Conservation (phyloP, 2,113 vertebrate genomes). For the Channa argus region DNA sequence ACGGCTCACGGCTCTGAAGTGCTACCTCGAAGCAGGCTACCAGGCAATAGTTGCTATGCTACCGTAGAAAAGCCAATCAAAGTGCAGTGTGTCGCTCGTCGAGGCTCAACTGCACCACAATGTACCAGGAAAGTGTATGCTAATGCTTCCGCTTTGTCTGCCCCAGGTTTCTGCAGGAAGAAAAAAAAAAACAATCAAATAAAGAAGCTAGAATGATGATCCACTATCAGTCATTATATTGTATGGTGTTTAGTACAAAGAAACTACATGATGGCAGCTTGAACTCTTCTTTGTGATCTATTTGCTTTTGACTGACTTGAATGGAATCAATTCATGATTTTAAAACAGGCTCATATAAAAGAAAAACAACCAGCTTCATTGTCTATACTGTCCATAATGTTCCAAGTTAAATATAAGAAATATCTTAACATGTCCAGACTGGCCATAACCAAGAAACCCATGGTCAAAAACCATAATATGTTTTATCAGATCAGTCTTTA, state of each 20-base stretch:
- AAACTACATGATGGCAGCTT: constrained; percentile 5
- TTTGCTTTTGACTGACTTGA: constrained; percentile 2
- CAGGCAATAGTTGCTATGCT: constrained; percentile 80
- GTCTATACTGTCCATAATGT: constrained; percentile 11
- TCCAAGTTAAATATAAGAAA: constrained; percentile 38
- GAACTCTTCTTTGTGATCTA: constrained; percentile 18
- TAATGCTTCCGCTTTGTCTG: constrained; percentile 33
- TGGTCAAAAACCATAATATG: constrained; percentile 23
- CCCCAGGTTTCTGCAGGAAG: constrained; percentile 5
- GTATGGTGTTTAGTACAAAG: not conserved
- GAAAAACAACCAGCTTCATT: constrained; percentile 20
- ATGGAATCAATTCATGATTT: constrained; percentile 27
- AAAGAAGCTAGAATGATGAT: constrained; percentile 40
- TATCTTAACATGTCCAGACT: constrained; percentile 40
- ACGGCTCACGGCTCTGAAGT: constrained; percentile 61
- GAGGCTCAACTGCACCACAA: constrained; percentile 68
- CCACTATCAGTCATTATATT: constrained; percentile 11
- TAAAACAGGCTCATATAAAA: constrained; percentile 32
- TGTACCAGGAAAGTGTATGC: constrained; percentile 28
- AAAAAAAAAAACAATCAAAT: constrained; percentile 23
- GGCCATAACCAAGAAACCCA: constrained; percentile 41
- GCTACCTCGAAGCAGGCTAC: constrained; percentile 69
- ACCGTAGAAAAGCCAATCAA: constrained; percentile 69
- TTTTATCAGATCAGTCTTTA: constrained; percentile 39
- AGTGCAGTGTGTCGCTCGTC: constrained; percentile 65